Base-by-base conservation (phyloP, 2,888 invertebrate genomes). In the Cantharis nigra region DNA sequence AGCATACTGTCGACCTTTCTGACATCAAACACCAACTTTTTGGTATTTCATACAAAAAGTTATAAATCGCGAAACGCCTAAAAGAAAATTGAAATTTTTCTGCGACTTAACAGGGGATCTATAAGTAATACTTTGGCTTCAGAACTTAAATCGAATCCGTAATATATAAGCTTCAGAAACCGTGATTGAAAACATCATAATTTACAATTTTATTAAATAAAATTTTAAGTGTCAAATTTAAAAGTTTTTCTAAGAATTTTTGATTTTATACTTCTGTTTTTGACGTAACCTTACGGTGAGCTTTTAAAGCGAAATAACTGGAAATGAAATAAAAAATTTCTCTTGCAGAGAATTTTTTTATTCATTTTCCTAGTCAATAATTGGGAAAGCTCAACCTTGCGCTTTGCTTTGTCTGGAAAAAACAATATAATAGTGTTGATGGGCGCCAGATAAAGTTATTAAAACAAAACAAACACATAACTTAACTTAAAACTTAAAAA, bases 61-160 rank as follows among this genome's bases (percentile, higher is more conserved):
- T 77, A 77, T 76, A 74, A 78, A 71, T 80, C 77, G 78, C 69
- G 78, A 79, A 81, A 71, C 71, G 76, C 74, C 77, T 75, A 62
- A 73, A 72, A 70, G 77, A 78, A 81, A 80, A 81, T 81, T 81
- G 81, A 81, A 80, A 78, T 81, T 79, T 76, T 81, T 75, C 76
- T 64, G 72, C 63, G 71, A 76, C 77, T 78, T 79, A 79, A 78
- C 78, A 67, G 76, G 76, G 79, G 78, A 79, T 79, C 76, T 79
- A 80, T 80, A 81, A 80, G 80, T 80, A 76, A 78, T 79, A 79
- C 79, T 80, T 79, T 79, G 63, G 72, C 69, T 74, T 77, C 67
- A 63, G 65, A 74, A 77, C 70, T 67, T 77, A 74, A 77, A 79
- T 79, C 72, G 77, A 79, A 79, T 74, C 75, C 74, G 33, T 74